Evolutionary conservation across 2,113 vertebrate species (phyloP).

Genomic region (Nothobranchius kuhntae): DNA sequence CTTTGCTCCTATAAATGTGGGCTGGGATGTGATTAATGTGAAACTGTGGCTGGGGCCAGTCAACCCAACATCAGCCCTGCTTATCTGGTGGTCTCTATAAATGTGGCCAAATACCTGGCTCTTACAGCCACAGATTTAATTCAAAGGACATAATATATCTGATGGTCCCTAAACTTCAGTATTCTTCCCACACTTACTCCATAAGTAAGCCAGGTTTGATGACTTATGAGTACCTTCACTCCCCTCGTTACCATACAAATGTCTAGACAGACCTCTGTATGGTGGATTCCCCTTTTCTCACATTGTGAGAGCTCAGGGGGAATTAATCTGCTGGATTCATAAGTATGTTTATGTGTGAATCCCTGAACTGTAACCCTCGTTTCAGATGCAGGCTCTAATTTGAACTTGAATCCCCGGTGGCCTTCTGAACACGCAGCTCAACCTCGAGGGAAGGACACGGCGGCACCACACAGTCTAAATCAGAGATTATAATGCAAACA

Average conservation of each 20-base stretch:
- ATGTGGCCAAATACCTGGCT: background rate
- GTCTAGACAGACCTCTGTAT: conserved; percentile 32
- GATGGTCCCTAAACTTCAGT: conserved; percentile 14
- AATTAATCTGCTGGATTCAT: conserved; percentile 46
- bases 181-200: conserved; percentile 18
- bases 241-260: conserved; percentile 44
- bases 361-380: conserved; percentile 42
- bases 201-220: conserved; percentile 32
- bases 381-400: conserved; percentile 48
- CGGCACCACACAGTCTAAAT: conserved; percentile 71
- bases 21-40: conserved; percentile 29
- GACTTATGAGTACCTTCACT: conserved; percentile 30
- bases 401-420: conserved; percentile 40
- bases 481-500: conserved; percentile 78
- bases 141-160: background rate
- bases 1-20: too few species aligned
- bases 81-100: background rate
- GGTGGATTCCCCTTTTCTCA: conserved; percentile 32
- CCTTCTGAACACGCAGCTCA: conserved; percentile 55
- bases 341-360: conserved; percentile 31
- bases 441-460: conserved; percentile 66
- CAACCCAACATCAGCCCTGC: background rate
- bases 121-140: background rate
- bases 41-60: conserved; percentile 10
- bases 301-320: conserved; percentile 19